These are phyloP conservation scores for Patella depressa DNA, from an alignment of 2,888 invertebrate species.

Conservation along the genomic window DNA sequence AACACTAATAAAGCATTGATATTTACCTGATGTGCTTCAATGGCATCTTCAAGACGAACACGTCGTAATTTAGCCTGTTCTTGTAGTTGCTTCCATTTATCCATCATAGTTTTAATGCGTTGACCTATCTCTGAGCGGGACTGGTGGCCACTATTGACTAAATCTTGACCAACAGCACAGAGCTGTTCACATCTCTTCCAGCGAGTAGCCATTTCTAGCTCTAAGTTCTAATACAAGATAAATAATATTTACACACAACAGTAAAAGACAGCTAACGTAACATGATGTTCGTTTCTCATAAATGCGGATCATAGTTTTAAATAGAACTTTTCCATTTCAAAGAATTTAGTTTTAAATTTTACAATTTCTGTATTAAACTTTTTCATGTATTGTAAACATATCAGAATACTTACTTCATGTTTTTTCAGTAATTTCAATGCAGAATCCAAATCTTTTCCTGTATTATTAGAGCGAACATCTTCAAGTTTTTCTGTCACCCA, in stretches of 20 bases:
- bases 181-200: slow-evolving; percentile 71
- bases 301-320: too few species aligned
- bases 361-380: too few species aligned
- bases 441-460: slow-evolving; percentile 92
- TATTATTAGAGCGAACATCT: slow-evolving; percentile 91
- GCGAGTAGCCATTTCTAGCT: slow-evolving; percentile 85
- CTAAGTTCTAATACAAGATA: slow-evolving; percentile 69
- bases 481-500: slow-evolving; percentile 96
- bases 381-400: not conserved
- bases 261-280: too few species aligned
- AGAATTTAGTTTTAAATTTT: too few species aligned
- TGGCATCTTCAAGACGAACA: slow-evolving; percentile 84
- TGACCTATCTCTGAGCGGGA: slow-evolving; percentile 86
- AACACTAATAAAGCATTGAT: not conserved
- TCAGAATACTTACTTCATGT: slow-evolving; percentile 79
- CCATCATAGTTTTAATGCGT: slow-evolving; percentile 84
- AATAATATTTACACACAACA: not conserved
- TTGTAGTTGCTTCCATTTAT: slow-evolving; percentile 91
- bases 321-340: too few species aligned
- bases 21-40: slow-evolving; percentile 88
- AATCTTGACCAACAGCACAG: slow-evolving; percentile 80
- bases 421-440: slow-evolving; percentile 92
- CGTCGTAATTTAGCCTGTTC: slow-evolving; percentile 79
- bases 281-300: too few species aligned
- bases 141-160: slow-evolving; percentile 87